Evolutionary conservation across 1,140 invertebrate genomes (phyloP).

Genomic region (Drosophila paulistorum): DNA sequence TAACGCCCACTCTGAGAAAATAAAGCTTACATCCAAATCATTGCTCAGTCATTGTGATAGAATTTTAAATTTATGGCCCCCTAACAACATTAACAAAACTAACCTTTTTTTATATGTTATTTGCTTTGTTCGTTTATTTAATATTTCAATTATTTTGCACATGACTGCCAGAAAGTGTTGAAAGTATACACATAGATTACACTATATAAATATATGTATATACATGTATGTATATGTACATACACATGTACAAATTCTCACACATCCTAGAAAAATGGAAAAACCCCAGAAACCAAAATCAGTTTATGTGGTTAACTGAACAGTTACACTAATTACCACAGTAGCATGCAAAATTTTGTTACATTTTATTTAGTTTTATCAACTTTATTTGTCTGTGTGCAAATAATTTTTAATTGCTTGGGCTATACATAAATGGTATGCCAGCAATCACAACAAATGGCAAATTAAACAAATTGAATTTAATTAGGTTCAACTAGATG

Average conservation of each 20-base stretch:
- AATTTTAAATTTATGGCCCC: constrained; percentile 65
- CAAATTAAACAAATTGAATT: constrained; percentile 7
- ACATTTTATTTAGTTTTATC: constrained; percentile 52
- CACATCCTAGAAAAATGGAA: neutral
- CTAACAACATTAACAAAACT: constrained; percentile 36
- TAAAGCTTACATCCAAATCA: constrained; percentile 61
- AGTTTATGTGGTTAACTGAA: constrained; percentile 68
- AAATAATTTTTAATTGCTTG: constrained; percentile 74
- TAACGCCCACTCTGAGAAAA: neutral
- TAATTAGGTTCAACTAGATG: constrained; percentile 4
- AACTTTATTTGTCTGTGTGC: constrained; percentile 52
- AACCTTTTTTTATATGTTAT: constrained; percentile 47
- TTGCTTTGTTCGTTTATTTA: constrained; percentile 9
- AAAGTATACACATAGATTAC: neutral
- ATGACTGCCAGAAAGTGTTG: constrained; percentile 29
- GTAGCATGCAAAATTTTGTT: constrained; percentile 35
- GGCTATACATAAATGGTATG: neutral
- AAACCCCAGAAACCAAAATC: constrained; percentile 59
- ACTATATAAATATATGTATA: neutral
- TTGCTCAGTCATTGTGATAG: constrained; percentile 64
- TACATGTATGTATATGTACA: neutral
- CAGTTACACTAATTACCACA: constrained; percentile 72
- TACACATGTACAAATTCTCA: neutral
- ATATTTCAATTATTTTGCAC: constrained; percentile 47
- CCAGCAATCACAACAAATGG: constrained; percentile 3